Base-by-base conservation (phyloP, 2,888 invertebrate species). In the Apamea monoglypha region DNA sequence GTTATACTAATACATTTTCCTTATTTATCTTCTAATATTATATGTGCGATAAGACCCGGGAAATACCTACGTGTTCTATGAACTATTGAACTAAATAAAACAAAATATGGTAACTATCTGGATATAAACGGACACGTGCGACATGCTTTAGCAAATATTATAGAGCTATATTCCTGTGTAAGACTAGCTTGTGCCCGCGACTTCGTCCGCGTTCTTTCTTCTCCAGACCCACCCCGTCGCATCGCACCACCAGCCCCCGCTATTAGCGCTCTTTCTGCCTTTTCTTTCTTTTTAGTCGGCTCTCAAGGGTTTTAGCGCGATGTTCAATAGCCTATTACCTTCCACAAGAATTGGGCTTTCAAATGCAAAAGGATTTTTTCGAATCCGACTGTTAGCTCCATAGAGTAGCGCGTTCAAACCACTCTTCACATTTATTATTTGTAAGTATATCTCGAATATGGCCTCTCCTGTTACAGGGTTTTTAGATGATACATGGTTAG, bases 1-100 rank as follows among this genome's bases (percentile, higher is more conserved):
- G 12, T 69, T 25, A 61, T n/a, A 29, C 59, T 40, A 32, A 32
- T 6, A 59, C 21, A 69, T 83, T 83, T 83, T 83, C 83, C 77
- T 76, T 82, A 69, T 82, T 70, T 59, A 67, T 74, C 16, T 71
- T 36, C 21, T 8, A 29, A 56, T 29, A 59, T 5, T 66, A 29
- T 47, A 6, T 67, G 21, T 63, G 14, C 18, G 73, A 68, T 85
- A 81, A 63, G 10, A 44, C 16, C n/a, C 18, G 47, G 47, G 40
- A 47, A 72, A 68, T 72, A 72, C 40, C n/a, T 67, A 67, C 16
- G 21, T 79, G 40, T 36, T 59, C 40, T 44, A 12, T n/a, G 68
- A 68, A 63, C 47, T 67, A 32, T 67, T 67, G 32, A 68, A 50
- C 4, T 59, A 4, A 29, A 18, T 32, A 59, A 68, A 82, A 82